phyloP scores from a whole-genome alignment of 1,140 invertebrate species.

The Dendrolimus punctatus region DNA sequence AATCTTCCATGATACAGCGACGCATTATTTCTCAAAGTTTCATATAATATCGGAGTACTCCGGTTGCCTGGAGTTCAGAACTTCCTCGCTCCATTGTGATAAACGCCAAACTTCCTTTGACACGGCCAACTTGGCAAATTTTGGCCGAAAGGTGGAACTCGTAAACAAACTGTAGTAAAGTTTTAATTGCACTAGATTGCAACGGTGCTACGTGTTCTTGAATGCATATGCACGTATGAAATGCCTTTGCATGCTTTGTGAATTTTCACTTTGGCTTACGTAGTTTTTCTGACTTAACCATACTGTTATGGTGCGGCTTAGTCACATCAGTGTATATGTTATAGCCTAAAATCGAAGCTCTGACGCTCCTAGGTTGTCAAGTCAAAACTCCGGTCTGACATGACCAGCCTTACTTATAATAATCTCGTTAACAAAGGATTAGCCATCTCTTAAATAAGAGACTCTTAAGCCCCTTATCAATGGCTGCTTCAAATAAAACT shows the following conservation, averaged over 20 bases:
- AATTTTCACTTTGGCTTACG: constrained; percentile 1
- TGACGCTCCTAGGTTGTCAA: too few relatives aligned
- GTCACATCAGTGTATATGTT: neutral
- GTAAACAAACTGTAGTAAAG: constrained; percentile 38
- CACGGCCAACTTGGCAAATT: constrained; percentile 28
- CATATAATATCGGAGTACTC: constrained; percentile 27
- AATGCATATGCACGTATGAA: constrained; percentile 8
- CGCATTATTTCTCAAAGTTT: constrained; percentile 29
- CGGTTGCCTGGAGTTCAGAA: constrained; percentile 18
- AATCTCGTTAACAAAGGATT: too few relatives aligned
- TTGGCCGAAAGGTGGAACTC: constrained; percentile 38
- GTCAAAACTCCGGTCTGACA: too few relatives aligned
- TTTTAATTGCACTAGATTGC: constrained; percentile 51
- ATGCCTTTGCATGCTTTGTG: constrained; percentile 13
- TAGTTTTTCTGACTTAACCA: constrained; percentile 9
- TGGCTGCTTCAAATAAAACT: too few relatives aligned
- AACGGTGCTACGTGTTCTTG: constrained; percentile 21
- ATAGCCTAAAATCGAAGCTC: too few relatives aligned
- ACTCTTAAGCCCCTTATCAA: too few relatives aligned
- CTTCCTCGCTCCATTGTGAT: constrained; percentile 31
- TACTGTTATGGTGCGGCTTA: constrained; percentile 4
- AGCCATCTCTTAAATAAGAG: too few relatives aligned
- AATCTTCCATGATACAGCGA: neutral
- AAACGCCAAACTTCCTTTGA: constrained; percentile 31
- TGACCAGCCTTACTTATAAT: too few relatives aligned